Evolutionary conservation across 2,888 invertebrate genomes (phyloP).

Genomic region (Acrobasis repandana): DNA sequence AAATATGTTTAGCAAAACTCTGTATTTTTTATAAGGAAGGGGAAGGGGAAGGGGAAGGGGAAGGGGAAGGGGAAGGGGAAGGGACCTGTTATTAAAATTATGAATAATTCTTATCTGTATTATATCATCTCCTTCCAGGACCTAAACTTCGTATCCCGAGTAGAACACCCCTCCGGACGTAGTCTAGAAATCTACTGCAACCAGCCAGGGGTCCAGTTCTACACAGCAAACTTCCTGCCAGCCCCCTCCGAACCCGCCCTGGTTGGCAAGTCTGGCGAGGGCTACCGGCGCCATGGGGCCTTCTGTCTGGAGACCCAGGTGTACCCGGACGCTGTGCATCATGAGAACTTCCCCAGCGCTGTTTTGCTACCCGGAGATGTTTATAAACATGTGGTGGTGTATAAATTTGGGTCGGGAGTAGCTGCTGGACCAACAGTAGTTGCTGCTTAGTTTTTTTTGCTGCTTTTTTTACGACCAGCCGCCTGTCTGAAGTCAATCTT

Average conservation of each 20-base stretch:
- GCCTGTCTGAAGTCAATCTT: too few relatives aligned
- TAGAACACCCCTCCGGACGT: constrained; percentile 88
- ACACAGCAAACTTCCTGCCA: constrained; percentile 90
- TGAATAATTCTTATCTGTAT: too few relatives aligned
- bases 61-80: too few relatives aligned
- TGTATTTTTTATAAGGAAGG: too few relatives aligned
- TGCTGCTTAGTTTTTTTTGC: constrained; percentile 25
- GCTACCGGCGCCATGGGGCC: constrained; percentile 89
- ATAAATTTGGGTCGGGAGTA: constrained; percentile 84
- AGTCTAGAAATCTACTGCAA: constrained; percentile 90
- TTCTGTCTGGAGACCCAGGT: constrained; percentile 96
- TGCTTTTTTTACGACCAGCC: too few relatives aligned
- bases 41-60: too few relatives aligned
- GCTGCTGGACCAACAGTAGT: constrained; percentile 37
- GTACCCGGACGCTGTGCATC: constrained; percentile 94
- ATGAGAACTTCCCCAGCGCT: constrained; percentile 88
- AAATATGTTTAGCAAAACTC: too few relatives aligned
- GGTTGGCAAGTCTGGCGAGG: constrained; percentile 60
- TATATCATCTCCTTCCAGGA: constrained; percentile 46
- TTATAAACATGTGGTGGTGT: constrained; percentile 87
- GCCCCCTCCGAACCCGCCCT: constrained; percentile 64
- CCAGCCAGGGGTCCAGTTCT: constrained; percentile 96
- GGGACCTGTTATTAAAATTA: too few relatives aligned
- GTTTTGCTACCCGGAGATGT: constrained; percentile 86
- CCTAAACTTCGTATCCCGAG: constrained; percentile 72